Base-by-base conservation (phyloP, 2,113 vertebrate species). In the Orycteropus afer region DNA sequence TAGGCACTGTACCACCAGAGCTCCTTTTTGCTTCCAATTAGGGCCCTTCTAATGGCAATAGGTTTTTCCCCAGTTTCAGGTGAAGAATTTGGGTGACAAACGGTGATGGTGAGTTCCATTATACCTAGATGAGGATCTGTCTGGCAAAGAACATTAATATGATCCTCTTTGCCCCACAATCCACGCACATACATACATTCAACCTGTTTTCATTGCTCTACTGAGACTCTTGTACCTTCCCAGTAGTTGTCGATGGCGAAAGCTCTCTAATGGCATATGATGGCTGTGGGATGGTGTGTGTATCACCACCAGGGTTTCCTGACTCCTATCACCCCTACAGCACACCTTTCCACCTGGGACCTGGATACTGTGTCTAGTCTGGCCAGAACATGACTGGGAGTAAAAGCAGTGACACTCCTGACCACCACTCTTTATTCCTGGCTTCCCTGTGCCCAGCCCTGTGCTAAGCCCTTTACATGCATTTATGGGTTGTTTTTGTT, bases 1-100 rank as follows among this genome's bases (percentile, higher is more conserved):
- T n/a, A n/a, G n/a, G n/a, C n/a, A n/a, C n/a, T n/a, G n/a, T n/a
- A n/a, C n/a, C n/a, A n/a, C n/a, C n/a, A n/a, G n/a, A n/a, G n/a
- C n/a, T n/a, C n/a, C n/a, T n/a, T 15, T 69, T 23, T 34, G 57
- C 47, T 95, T 80, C 77, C 47, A 65, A 3, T 51, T 22, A 91
- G 55, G 74, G 57, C 49, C 55, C 57, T 74, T 82, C 74, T 67
- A 20, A 59, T 53, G 83, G 12, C 40, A 15, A 89, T 47, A 25
- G 32, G 51, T 74, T 94, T 93, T 51, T 61, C 63, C 61, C 34
- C 45, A 49, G 51, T 32, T 67, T 42, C 12, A 77, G 29, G n/a
- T 82, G 65, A 55, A 82, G 79, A 61, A 79, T 45, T 47, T 63
- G 86, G 86, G 61, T 93, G 92, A 86, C 67, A 73, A 78, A 82